A percentile compares a stretch with the other conserved stretches of the same genome.
Conservation (phyloP, 2,888 invertebrate species). For the Epirrhoe alternata region DNA sequence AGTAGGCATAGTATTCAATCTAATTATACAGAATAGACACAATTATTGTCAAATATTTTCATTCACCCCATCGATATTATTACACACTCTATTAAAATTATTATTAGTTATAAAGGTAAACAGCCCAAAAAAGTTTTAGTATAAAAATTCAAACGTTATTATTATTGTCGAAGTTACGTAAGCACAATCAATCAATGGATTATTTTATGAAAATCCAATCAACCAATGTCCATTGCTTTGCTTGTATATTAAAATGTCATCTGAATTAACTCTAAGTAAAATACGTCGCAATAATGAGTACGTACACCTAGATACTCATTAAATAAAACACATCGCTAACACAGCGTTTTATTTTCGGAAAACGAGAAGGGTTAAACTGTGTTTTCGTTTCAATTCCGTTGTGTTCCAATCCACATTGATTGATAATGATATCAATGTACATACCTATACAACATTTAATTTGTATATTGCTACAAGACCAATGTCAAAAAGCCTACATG, state of each 20-base stretch:
- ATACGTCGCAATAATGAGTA: slow-evolving; percentile 3
- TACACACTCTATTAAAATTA: slow-evolving; percentile 29
- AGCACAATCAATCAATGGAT: slow-evolving; percentile 44
- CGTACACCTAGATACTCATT: not conserved
- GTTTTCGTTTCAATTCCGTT: slow-evolving; percentile 17
- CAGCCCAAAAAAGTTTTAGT: slow-evolving; percentile 56
- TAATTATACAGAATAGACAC: slow-evolving; percentile 48
- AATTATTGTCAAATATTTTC: slow-evolving; percentile 56
- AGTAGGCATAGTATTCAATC: slow-evolving; percentile 12
- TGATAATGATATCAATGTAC: slow-evolving; percentile 23
- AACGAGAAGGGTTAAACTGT: slow-evolving; percentile 13
- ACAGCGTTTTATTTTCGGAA: not conserved
- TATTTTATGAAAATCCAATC: slow-evolving; percentile 26
- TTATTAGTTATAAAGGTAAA: slow-evolving; percentile 51
- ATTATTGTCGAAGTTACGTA: slow-evolving; percentile 64
- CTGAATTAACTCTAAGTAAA: not conserved
- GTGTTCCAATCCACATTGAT: slow-evolving; percentile 8
- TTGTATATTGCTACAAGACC: slow-evolving; percentile 40
- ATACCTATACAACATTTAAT: slow-evolving; percentile 28
- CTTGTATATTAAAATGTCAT: slow-evolving; percentile 24
- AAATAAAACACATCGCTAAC: not conserved
- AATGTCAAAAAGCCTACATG: slow-evolving; percentile 40
- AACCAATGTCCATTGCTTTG: slow-evolving; percentile 33
- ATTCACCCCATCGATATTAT: slow-evolving; percentile 22
- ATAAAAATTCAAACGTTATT: slow-evolving; percentile 45